Evolutionary conservation across 2,113 vertebrate genomes (phyloP), one percentile per base, ranked within the genome.

Genomic region (Bombycilla garrulus): DNA sequence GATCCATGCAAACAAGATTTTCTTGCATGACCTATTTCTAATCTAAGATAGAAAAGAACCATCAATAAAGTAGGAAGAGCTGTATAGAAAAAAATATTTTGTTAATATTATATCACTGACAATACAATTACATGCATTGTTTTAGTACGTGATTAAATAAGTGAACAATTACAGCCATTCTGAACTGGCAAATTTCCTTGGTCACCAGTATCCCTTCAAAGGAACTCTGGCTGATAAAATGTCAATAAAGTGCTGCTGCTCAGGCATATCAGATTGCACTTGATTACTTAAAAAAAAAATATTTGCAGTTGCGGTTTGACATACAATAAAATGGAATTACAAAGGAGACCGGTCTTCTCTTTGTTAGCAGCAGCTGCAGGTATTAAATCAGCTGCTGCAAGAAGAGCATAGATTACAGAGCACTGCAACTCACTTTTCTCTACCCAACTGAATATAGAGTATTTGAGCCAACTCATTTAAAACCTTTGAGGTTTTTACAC

Each of bases 101-200:
- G 91, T 92, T 96, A 96, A 96, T 73, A 94, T 89, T 48, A 53
- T 85, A 50, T 95, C 81, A 86, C 79, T 89, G 91, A 86, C 83
- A 62, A 81, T 95, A 96, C 85, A 97, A 93, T 96, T 93, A 92
- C 94, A 95, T 66, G 86, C 91, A 94, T 96, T 96, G 92, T 96
- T 98, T 98, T 94, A 96, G 92, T 88, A 91, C 86, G 86, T 92
- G 93, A 93, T 89, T 94, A 89, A 81, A 67, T 65, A 94, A 97
- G 94, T 94, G 93, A 94, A 96, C 83, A 93, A 92, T 96, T 95
- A 97, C 57, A 91, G 90, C 81, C 76, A 80, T 96, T 96, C 91
- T 86, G 94, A 96, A 83, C 69, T 47, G 66, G 81, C 60, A 94
- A 88, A 94, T 93, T 92, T 96, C 96, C 93, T 96, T 77, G 79